Evolutionary conservation across 2,888 invertebrate genomes (phyloP), one percentile per base, ranked within the genome.

Genomic region (Therioaphis trifolii): DNA sequence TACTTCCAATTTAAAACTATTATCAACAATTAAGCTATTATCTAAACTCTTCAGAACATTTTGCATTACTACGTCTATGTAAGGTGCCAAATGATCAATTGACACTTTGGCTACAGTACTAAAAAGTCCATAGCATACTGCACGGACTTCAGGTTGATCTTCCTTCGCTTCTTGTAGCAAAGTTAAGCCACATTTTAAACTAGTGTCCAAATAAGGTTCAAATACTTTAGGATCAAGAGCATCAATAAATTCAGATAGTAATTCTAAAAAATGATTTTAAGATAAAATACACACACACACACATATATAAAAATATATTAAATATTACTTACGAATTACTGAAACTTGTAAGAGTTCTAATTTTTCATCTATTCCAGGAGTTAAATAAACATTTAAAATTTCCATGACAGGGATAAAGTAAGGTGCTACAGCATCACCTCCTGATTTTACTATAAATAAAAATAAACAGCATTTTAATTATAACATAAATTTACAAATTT

Each of bases 201-300:
- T 82, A 18, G 35, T 18, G 27, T 82, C 74, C 72, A 82, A 82
- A 82, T 82, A 82, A 35, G 82, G 82, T 74, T 82, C 82, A 74
- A 82, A 82, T 49, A 82, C 18, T 14, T 52, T 74, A 21, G 82
- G 82, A 49, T 82, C 82, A 82, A 82, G 72, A 40, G 82, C 82
- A 24, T 66, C 82, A 46, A 74, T 74, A 74, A 82, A 82, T 52
- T 82, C 82, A 40, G 82, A 82, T n/a, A 82, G 27, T 49, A 82
- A 74, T 74, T 82, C 82, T 82, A 74, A 72, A 74, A 40, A 52
- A 3, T 24, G 4, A 35, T 35, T 9, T 49, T 24, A 40, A 40
- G n/a, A 55, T 24, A 24, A 18, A 80, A 72, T 12, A 5, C 49
- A 21, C n/a, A 29, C 35, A 55, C 12, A 74, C 18, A 27, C 29